Evolutionary conservation across 2,113 vertebrate genomes (phyloP), one percentile per base, ranked within the genome.

Genomic region (Odontesthes bonariensis): DNA sequence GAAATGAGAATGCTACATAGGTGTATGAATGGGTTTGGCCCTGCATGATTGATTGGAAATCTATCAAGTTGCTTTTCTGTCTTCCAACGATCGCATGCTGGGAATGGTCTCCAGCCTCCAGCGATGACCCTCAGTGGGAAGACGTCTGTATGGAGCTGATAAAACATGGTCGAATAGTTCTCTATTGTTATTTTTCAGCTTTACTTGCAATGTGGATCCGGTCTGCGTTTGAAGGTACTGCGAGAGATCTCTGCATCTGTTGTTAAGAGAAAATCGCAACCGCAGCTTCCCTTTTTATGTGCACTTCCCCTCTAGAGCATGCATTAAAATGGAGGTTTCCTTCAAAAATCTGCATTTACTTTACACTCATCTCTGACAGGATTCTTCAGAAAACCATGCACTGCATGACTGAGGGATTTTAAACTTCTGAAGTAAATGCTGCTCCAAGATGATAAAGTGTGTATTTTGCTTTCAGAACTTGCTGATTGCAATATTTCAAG

Each of bases 1-100:
- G n/a, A 69, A 64, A n/a, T 53, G 33, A 23, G 42, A 47, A 60
- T 22, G 40, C 10, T 11, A 3, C 32, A 64, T 12, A 56, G 19
- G 14, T 59, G 35, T 62, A 54, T 59, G 65, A 57, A 63, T 66
- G 53, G 69, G 46, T 42, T 33, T 35, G 57, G 55, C 12, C 51
- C 56, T 23, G 23, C 38, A 47, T 52, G 27, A 71, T 71, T 62
- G 40, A 83, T 69, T 67, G 38, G 53, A 55, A 85, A 82, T 81
- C 75, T 75, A 55, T 83, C 40, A 17, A 32, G 53, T 38, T 57
- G 66, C 19, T 60, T 62, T 65, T 19, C 57, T 79, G 35, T 69
- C 22, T 35, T 64, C 58, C 35, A 71, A 59, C 16, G 4, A 74
- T 32, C 58, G 61, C 59, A 51, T 73, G 57, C 64, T 80, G 52